Evolutionary conservation across 2,113 vertebrate genomes (phyloP), one percentile per base, ranked within the genome.

Genomic region (Mirounga angustirostris): DNA sequence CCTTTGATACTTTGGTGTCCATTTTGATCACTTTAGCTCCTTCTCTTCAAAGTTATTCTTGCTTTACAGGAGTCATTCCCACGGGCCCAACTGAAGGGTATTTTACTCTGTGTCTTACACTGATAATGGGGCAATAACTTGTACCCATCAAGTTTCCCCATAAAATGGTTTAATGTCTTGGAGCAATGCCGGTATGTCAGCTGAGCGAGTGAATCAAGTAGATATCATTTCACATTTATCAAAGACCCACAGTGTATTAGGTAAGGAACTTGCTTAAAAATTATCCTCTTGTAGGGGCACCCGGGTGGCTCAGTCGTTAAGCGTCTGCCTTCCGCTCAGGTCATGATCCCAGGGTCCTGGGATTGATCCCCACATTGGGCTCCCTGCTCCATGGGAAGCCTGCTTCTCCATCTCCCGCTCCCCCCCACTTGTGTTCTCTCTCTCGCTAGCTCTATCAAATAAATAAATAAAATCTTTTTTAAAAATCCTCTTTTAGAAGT

Each of bases 41-140:
- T 84, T 86, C 80, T 96, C 97, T 95, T 94, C 0, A 1, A 87
- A 97, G 59, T 86, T 86, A 96, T 97, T 97, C 82, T 96, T 96
- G 59, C n/a, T 97, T 94, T 92, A 95, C 33, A 92, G 86, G 76
- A 22, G 24, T 94, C 80, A 93, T 78, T 95, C 96, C 81, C 90
- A 61, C 3, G 33, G 88, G 81, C 18, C 80, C 79, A 95, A 95
- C 84, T 79, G 76, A 94, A 92, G 67, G 65, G 33, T 91, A 80
- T 95, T 98, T 94, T 94, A 97, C 96, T 97, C 94, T 96, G 88
- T 98, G 87, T 97, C 97, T 91, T 92, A 89, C 33, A 94, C 88
- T 91, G 59, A 91, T 96, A 97, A 97, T 95, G 90, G 95, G 61
- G 59, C 92, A 95, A 95, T 96, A 97, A 97, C 88, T 98, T 96